Conservation (phyloP, 2,797 vertebrate genomes). For the Peromyscus attwateri region DNA sequence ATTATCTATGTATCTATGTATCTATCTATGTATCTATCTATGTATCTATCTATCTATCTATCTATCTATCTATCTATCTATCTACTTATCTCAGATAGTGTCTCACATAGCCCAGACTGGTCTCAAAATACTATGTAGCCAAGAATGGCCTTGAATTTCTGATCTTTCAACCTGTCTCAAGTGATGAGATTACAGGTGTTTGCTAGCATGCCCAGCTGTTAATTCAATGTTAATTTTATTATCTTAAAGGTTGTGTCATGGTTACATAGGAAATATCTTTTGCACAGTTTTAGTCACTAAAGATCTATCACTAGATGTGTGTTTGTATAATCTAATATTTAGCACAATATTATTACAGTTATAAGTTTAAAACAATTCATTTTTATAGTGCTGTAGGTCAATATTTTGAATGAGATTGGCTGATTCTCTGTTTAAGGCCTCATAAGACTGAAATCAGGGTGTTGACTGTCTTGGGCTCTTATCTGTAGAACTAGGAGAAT, state of each 20-base stretch:
- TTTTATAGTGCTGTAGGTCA: background rate
- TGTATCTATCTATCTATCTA: background rate
- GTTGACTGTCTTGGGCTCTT: background rate
- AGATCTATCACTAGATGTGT: background rate
- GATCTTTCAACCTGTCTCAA: background rate
- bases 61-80: background rate
- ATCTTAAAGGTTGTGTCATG: background rate
- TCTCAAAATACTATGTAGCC: background rate
- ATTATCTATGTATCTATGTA: background rate
- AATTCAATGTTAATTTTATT: slow-evolving; percentile 19
- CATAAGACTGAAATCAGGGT: background rate
- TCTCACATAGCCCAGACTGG: background rate
- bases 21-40: background rate
- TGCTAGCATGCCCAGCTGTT: background rate
- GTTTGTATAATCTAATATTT: background rate
- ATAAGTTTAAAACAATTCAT: background rate
- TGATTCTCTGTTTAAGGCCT: background rate
- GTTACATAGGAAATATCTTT: background rate
- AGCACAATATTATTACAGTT: background rate
- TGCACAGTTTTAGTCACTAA: background rate
- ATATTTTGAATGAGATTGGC: background rate
- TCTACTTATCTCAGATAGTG: background rate
- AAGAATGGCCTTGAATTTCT: background rate
- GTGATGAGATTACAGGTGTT: background rate
- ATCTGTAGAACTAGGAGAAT: background rate